Evolutionary conservation across 1,140 invertebrate genomes (phyloP), one percentile per base, ranked within the genome.

Genomic region (Lordiphosa mommai): DNA sequence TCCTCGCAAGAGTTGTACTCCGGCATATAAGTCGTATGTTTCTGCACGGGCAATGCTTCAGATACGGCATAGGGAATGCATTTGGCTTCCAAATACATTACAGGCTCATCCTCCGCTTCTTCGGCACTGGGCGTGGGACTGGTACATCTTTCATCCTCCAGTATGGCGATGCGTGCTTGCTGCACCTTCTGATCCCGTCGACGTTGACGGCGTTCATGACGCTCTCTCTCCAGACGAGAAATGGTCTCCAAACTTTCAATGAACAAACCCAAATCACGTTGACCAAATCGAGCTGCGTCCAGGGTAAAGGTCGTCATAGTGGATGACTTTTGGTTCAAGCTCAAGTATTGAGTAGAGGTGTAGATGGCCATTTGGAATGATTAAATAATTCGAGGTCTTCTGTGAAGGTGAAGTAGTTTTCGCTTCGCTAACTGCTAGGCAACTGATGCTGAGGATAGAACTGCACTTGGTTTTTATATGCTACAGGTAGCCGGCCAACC

Each of bases 171-270:
- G 20, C 77, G 63, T 2, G 13, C 36, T 33, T 63, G 44, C 0
- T 48, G 70, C 4, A 71, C 10, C 40, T 51, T 63, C 9, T 68
- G 43, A 2, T 52, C 33, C 1, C 61, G 68, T 0, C 67, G 59
- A 0, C 48, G 61, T n/a, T 69, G 51, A 0, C 67, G 48, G 2
- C 66, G 59, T 20, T 80, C 80, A 4, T 71, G 56, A 0, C 68
- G 59, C 12, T 88, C 59, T 6, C 65, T 61, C 4, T 80, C 63
- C 3, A 88, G 27, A n/a, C 69, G 66, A 0, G 65, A 36, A 3
- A 88, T 80, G 0, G 64, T 86, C 32, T 88, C 86, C 36, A 88
- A 20, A 23, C 68, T 76, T 7, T 88, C 77, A 0, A 88, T 59
- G 12, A 86, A 88, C 0, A 86, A 36, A 0, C 23, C 20, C 9